Evolutionary conservation across 2,888 invertebrate species (phyloP), one percentile per base, ranked within the genome.

Genomic region (Drosophila affinis): DNA sequence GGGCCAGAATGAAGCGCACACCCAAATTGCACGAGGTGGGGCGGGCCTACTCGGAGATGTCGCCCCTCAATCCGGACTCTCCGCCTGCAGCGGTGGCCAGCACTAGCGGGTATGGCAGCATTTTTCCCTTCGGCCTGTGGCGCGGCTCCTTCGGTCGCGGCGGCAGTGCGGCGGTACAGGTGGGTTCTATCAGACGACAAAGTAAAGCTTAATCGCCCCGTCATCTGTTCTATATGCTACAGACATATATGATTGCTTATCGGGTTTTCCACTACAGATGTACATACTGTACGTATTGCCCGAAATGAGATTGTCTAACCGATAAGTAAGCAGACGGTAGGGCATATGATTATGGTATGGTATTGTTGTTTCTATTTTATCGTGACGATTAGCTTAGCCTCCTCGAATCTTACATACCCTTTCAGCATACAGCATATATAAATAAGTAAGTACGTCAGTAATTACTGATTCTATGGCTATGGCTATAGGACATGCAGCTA

Each of bases 11-110:
- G 91, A 70, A 72, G 27, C 88, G 89, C 21, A 79, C 81, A 9
- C 89, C 88, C 39, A 83, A 86, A 54, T 64, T 92, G 39, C 76
- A 76, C 12, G 82, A 88, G 61, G 79, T 91, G 58, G 92, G 91
- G 32, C 89, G 91, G 52, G 81, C 92, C 56, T 89, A 86, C 58
- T 92, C 92, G 59, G 92, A 92, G 79, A 87, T 92, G 91, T 92
- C 92, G 57, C 92, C 92, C 6, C 67, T 92, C n/a, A 92, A 92
- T 87, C 91, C 92, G 5, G 55, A 79, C 14, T 14, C 51, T 0
- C 75, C 77, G 12, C 39, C 39, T n/a, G 39, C 68, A 18, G 72
- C 74, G 1, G 57, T 68, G 2, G 73, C 85, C 24, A 77, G 86
- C 18, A 81, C 77, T 4, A 72, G 77, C 21, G 81, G 89, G 53